Conservation (phyloP, 2,888 invertebrate genomes). For the Catonia carolina region DNA sequence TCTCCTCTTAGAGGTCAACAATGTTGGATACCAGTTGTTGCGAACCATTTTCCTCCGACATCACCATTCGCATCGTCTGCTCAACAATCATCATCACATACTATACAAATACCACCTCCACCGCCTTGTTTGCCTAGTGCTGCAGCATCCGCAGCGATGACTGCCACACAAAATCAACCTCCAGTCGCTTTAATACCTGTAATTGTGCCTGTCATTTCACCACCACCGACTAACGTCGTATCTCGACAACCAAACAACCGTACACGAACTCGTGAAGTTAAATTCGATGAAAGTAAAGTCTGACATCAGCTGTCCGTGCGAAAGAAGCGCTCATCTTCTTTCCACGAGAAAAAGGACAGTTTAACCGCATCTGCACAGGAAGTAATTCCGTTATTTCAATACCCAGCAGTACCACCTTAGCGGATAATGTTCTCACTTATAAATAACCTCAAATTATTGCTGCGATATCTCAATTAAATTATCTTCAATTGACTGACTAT, state of each 20-base stretch:
- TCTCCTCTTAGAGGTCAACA: slow-evolving; percentile 48
- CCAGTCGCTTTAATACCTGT: slow-evolving; percentile 29
- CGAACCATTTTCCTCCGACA: slow-evolving; percentile 62
- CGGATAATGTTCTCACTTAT: too few species aligned
- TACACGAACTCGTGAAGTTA: slow-evolving; percentile 33
- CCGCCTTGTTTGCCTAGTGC: slow-evolving; percentile 13
- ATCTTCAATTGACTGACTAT: too few species aligned
- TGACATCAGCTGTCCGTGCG: slow-evolving; percentile 29
- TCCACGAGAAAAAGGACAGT: slow-evolving; percentile 17
- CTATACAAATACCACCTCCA: slow-evolving; percentile 3
- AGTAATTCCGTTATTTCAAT: slow-evolving; percentile 22
- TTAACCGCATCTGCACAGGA: neutral
- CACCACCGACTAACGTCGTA: slow-evolving; percentile 27
- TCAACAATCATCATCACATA: neutral
- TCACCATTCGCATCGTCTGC: slow-evolving; percentile 53
- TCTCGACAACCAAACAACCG: slow-evolving; percentile 21
- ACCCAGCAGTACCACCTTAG: slow-evolving; percentile 19
- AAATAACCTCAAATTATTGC: too few species aligned
- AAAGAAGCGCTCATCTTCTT: slow-evolving; percentile 22
- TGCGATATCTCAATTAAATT: too few species aligned
- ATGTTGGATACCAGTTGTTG: slow-evolving; percentile 62
- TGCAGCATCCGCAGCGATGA: slow-evolving; percentile 8
- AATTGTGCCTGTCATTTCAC: slow-evolving; percentile 30
- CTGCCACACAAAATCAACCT: slow-evolving; percentile 9
- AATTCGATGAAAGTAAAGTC: slow-evolving; percentile 36